Base-by-base conservation (phyloP, 2,888 invertebrate species). In the Stenodema calcarata region DNA sequence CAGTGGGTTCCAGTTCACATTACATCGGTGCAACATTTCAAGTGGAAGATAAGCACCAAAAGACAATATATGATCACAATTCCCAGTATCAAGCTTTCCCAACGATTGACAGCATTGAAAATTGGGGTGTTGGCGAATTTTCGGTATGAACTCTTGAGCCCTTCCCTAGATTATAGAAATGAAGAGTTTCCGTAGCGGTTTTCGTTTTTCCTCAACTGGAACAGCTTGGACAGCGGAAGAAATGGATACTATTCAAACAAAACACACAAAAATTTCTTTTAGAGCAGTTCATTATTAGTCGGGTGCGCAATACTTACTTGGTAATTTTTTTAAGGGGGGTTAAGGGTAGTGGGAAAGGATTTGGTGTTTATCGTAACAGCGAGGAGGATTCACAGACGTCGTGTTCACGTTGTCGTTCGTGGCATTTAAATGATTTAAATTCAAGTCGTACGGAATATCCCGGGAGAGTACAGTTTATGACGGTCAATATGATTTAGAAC, bases 301-400 rank as follows among this genome's bases (percentile, higher is more conserved):
- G 84, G 73, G 84, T 47, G 73, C 44, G 47, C 73, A 84, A 84
- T 84, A 84, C 84, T 84, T 84, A 84, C 84, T 84, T 84, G 84
- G 16, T 73, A 41, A 82, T 28, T 44, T 44, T 82, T 62, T 82
- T 82, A 41, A 42, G 73, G 75, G 62, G 35, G 75, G 73, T 84
- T 84, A 42, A 84, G 84, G 80, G 73, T 70, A 73, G 42, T 23
- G 42, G 84, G 84, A 84, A 44, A 84, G 84, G 84, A 75, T 30
- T 47, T 44, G 82, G 82, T 62, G 82, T 82, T 75, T 30, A 41
- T 50, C 54, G 28, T 18, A 47, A 28, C 80, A 80, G 80, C 80
- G 80, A 80, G 80, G 80, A 80, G 80, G 54, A 54, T 80, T 79
- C 27, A 30, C 27, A 54, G 80, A 50, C 50, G 27, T 73, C 73